phyloP scores from a whole-genome alignment of 2,113 vertebrate genomes.

The Cryptotis parvus region DNA sequence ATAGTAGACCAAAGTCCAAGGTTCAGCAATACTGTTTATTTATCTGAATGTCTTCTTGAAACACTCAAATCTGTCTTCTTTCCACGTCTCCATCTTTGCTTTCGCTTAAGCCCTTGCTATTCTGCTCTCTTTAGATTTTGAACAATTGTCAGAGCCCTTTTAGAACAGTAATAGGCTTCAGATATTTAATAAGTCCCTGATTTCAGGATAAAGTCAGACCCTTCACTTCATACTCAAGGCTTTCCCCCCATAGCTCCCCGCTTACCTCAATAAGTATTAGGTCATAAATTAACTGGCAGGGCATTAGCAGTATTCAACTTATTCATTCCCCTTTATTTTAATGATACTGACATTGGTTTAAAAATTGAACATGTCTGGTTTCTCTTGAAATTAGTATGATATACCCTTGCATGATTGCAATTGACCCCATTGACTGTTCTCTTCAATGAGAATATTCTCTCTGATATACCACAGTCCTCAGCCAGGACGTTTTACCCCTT shows the following conservation, averaged over 20 bases:
- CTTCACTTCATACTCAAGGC: not conserved
- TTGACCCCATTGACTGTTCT: not conserved
- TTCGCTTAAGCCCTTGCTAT: slow-evolving; percentile 20
- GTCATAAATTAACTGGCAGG: not conserved
- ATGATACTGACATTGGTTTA: slow-evolving; percentile 31
- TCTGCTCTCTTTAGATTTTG: not conserved
- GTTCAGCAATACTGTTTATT: not conserved
- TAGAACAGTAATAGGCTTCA: slow-evolving; percentile 4
- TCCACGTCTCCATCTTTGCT: not conserved
- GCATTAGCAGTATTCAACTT: not conserved
- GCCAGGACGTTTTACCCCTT: not conserved
- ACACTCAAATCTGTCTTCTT: slow-evolving; percentile 19
- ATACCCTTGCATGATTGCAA: not conserved
- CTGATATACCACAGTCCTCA: not conserved
- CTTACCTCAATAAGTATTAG: not conserved
- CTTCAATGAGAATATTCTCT: not conserved
- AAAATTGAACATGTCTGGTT: slow-evolving; percentile 36
- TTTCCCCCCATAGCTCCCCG: not conserved
- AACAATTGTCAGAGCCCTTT: not conserved
- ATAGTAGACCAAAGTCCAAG: not conserved
- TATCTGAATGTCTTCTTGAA: not conserved
- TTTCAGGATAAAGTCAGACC: slow-evolving; percentile 22
- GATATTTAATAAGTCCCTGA: not conserved
- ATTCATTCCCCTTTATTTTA: too few relatives aligned
- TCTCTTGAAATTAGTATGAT: slow-evolving; percentile 29